Conservation (phyloP, 2,113 vertebrate species). For the Syrmaticus mikado region DNA sequence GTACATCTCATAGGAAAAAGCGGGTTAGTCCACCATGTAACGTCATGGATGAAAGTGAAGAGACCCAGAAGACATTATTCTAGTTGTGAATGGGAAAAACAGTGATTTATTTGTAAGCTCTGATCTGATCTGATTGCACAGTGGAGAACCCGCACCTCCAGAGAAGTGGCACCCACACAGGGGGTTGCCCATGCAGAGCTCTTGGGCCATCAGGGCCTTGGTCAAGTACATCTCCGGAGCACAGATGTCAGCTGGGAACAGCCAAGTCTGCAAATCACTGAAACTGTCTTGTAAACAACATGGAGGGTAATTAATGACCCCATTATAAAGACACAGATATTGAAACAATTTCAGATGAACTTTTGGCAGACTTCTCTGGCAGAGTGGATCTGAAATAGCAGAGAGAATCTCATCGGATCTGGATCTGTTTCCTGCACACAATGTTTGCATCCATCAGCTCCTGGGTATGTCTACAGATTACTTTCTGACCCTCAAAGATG, state of each 20-base stretch:
- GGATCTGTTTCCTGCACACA: background rate
- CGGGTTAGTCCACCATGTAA: background rate
- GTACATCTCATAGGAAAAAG: background rate
- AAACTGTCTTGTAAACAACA: background rate
- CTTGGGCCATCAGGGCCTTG: accelerated
- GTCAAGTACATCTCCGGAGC: background rate
- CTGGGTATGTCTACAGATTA: background rate
- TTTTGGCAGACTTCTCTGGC: constrained; percentile 32
- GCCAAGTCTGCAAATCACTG: background rate
- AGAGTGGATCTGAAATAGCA: background rate
- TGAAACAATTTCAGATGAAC: constrained; percentile 11
- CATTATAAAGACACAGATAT: background rate
- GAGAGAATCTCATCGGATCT: background rate
- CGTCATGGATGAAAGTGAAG: background rate
- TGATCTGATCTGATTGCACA: background rate
- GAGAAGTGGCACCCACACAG: background rate
- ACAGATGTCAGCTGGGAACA: background rate
- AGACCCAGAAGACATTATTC: background rate
- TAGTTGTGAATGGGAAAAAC: background rate
- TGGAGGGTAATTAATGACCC: background rate
- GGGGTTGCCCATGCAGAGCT: background rate
- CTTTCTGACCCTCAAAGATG: background rate
- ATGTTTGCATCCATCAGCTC: accelerated
- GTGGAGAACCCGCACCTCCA: background rate
- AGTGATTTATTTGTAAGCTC: background rate